These are phyloP conservation scores for Chamaetylas fuelleborni DNA, from an alignment of 2,113 vertebrate species.

Conservation along the genomic window DNA sequence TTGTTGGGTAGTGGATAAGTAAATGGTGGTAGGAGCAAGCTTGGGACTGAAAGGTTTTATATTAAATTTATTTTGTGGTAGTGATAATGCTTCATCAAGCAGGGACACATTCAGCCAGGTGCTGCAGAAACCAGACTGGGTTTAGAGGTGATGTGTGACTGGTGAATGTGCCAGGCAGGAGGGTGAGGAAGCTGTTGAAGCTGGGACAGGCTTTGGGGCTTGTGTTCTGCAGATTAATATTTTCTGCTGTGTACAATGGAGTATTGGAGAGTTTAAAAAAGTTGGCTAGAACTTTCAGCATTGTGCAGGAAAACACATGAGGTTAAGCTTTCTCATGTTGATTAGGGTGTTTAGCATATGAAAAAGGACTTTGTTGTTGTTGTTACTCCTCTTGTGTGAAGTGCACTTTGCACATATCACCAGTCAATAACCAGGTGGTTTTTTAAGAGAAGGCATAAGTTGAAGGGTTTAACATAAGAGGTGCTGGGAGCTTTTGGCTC, in stretches of 20 bases:
- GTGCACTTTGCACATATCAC: accelerated
- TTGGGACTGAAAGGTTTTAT: not conserved
- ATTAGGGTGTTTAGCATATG: not conserved
- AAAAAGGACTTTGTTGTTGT: not conserved
- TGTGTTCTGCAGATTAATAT: not conserved
- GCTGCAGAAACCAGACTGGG: not conserved
- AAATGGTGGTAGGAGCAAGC: not conserved
- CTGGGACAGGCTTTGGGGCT: not conserved
- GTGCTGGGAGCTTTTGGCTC: not conserved
- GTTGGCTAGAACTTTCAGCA: not conserved
- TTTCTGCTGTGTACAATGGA: not conserved
- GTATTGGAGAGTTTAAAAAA: not conserved
- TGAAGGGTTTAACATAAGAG: not conserved
- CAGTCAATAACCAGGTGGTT: too few species aligned
- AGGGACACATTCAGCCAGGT: not conserved
- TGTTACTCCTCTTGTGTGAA: not conserved
- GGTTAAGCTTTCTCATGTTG: not conserved
- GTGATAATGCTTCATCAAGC: not conserved
- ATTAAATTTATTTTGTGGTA: not conserved
- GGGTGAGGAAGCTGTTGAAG: not conserved
- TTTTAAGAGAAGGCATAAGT: not conserved
- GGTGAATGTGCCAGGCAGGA: not conserved
- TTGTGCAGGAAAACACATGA: not conserved
- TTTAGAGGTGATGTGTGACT: not conserved
- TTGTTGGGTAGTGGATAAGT: not conserved